A percentile compares a stretch with the other conserved stretches of the same genome.
Evolutionary conservation across 2,113 vertebrate species (phyloP).

Genomic region (Miniopterus natalensis): DNA sequence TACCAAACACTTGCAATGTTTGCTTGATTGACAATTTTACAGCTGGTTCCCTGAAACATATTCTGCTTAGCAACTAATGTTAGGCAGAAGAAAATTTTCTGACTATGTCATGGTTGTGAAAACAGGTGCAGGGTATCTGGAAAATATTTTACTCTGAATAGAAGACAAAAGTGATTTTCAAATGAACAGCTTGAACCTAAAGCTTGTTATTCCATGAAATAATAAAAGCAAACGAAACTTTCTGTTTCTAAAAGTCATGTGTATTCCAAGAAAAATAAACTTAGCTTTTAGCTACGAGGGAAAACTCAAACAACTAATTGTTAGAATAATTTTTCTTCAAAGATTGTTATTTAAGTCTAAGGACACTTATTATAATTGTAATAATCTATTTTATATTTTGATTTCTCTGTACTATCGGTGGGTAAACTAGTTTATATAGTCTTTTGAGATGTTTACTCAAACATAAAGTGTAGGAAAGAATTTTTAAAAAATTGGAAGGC

Average conservation of each 20-base stretch:
- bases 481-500: background rate
- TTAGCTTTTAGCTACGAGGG: background rate
- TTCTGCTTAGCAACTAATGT: conserved; percentile 63
- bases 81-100: conserved; percentile 53
- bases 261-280: conserved; percentile 71
- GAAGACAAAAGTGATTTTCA: conserved; percentile 52
- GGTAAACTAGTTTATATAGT: background rate
- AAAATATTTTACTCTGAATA: conserved; percentile 44
- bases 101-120: conserved; percentile 45
- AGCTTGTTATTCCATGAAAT: conserved; percentile 22
- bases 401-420: background rate
- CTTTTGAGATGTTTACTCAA: conserved; percentile 44
- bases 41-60: background rate
- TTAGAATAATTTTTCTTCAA: conserved; percentile 39
- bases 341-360: conserved; percentile 14
- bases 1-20: conserved; percentile 62
- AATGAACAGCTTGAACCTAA: conserved; percentile 36
- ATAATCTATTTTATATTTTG: background rate
- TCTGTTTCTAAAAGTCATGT: conserved; percentile 14
- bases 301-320: background rate
- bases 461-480: background rate
- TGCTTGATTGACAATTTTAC: conserved; percentile 60
- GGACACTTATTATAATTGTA: background rate
- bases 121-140: conserved; percentile 70
- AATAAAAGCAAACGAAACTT: conserved; percentile 62